These are phyloP conservation scores for Limenitis camilla DNA, from an alignment of 2,888 invertebrate genomes.

Conservation along the genomic window DNA sequence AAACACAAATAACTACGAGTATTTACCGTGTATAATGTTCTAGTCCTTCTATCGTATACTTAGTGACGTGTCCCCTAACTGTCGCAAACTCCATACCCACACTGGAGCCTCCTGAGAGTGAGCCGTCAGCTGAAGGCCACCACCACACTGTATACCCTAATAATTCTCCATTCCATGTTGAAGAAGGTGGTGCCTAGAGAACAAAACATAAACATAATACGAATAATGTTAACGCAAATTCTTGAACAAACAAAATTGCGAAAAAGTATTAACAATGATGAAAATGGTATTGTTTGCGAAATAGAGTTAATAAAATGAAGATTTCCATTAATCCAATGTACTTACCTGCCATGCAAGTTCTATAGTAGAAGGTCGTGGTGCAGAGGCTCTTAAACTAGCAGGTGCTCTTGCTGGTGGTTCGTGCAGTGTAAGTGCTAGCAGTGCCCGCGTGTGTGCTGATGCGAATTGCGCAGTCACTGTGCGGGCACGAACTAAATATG, in stretches of 20 bases:
- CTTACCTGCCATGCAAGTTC: conserved; percentile 64
- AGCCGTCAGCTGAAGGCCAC: conserved; percentile 66
- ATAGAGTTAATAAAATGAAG: not conserved
- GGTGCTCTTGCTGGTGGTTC: conserved; percentile 64
- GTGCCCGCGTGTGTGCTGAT: conserved; percentile 60
- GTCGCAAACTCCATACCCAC: conserved; percentile 76
- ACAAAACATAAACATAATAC: not conserved
- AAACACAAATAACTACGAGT: no score
- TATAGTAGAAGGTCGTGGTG: conserved; percentile 54
- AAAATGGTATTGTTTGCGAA: no score
- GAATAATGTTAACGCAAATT: not conserved
- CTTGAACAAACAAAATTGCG: not conserved
- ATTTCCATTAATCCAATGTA: not conserved
- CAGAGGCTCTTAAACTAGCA: conserved; percentile 53
- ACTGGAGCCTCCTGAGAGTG: conserved; percentile 50
- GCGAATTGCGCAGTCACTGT: conserved; percentile 65
- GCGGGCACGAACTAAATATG: conserved; percentile 60
- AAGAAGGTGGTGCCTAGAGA: conserved; percentile 77
- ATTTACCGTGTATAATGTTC: conserved; percentile 83
- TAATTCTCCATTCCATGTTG: conserved; percentile 84
- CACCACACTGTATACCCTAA: conserved; percentile 85
- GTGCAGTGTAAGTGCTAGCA: conserved; percentile 59
- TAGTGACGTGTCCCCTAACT: conserved; percentile 82
- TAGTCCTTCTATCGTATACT: conserved; percentile 80
- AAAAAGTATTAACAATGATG: not conserved